Percentiles rank a stretch among this genome's conserved stretches.
phyloP scores from a whole-genome alignment of 2,113 vertebrate genomes.

The Onychostoma macrolepis region DNA sequence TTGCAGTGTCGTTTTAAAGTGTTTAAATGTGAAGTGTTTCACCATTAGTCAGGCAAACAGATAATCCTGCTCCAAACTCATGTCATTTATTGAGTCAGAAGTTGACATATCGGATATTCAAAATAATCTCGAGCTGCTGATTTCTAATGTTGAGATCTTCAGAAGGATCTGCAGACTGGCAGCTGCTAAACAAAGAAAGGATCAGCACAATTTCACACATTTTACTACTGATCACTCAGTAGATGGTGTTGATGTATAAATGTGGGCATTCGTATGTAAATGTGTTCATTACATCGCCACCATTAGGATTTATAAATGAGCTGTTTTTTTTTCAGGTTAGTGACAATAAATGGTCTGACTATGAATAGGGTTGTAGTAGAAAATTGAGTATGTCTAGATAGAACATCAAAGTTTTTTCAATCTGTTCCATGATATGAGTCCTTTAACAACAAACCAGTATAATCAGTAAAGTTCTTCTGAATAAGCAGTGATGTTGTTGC shows the following conservation, averaged over 20 bases:
- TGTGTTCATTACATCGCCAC: not conserved
- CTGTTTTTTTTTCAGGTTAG: not conserved
- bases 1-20: not conserved
- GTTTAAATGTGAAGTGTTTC: no score
- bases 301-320: not conserved
- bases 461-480: not conserved
- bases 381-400: not conserved
- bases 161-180: not conserved
- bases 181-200: not conserved
- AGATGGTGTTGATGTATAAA: not conserved
- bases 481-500: not conserved
- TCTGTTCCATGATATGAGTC: not conserved
- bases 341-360: not conserved
- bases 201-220: not conserved
- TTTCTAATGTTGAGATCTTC: not conserved
- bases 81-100: not conserved
- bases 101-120: not conserved
- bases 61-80: not conserved
- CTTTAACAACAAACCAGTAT: not conserved
- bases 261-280: not conserved
- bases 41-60: not conserved
- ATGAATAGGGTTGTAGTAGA: not conserved
- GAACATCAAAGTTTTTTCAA: not conserved
- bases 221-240: no score
- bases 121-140: not conserved